Evolutionary conservation across 2,797 vertebrate species (phyloP).

Genomic region (Pangasius macronema): DNA sequence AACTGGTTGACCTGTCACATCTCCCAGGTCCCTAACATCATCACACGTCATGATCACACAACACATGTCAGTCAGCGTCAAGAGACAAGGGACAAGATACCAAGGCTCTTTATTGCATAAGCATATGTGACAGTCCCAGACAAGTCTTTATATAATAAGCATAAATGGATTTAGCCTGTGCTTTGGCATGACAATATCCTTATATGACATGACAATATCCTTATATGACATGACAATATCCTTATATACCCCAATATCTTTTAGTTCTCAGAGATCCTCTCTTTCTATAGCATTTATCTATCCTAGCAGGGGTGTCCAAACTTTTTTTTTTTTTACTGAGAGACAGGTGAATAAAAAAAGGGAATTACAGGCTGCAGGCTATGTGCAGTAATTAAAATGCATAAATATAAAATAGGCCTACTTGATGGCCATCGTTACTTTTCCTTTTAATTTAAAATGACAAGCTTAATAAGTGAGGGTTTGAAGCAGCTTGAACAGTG

Average conservation of each 20-base stretch:
- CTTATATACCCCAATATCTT: slow-evolving; percentile 10
- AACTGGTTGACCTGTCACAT: background rate
- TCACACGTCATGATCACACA: slow-evolving; percentile 41
- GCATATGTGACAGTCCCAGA: slow-evolving; percentile 60
- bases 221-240: slow-evolving; percentile 50
- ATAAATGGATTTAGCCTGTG: slow-evolving; percentile 54
- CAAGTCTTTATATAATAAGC: slow-evolving; percentile 62
- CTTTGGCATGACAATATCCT: slow-evolving; percentile 46
- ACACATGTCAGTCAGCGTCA: slow-evolving; percentile 26
- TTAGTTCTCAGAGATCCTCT: slow-evolving; percentile 31
- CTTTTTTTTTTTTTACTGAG: background rate
- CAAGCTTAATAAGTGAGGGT: background rate
- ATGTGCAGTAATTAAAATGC: background rate
- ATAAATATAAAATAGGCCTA: background rate
- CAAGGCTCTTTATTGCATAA: slow-evolving; percentile 67
- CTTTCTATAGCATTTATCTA: slow-evolving; percentile 9
- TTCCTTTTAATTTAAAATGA: slow-evolving; percentile 1
- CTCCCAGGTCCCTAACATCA: slow-evolving; percentile 38
- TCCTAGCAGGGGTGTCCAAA: background rate
- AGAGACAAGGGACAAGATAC: slow-evolving; percentile 32
- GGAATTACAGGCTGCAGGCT: background rate
- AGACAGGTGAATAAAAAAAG: slow-evolving; percentile 3
- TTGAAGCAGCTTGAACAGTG: slow-evolving; percentile 5
- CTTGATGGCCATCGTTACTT: background rate
- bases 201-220: slow-evolving; percentile 49